Evolutionary conservation across 2,797 vertebrate genomes (phyloP).

Genomic region (Acestrorhynchus altus): DNA sequence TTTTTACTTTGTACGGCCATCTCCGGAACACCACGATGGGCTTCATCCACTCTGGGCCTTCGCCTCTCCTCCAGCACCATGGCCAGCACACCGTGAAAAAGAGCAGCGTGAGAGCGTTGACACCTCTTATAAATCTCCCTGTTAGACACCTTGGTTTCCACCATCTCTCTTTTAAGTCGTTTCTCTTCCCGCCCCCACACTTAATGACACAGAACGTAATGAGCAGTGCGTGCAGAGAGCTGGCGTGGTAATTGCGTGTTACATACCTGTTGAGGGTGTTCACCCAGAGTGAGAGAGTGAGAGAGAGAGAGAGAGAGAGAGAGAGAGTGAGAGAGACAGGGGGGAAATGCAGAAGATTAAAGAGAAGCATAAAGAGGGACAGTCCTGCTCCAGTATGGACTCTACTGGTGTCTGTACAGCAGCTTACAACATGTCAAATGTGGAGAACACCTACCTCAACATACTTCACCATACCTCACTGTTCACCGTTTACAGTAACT

Average conservation of each 20-base stretch:
- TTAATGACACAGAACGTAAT: constrained; percentile 70
- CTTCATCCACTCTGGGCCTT: constrained; percentile 32
- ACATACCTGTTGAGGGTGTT: constrained; percentile 80
- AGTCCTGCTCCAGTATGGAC: not conserved
- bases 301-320: not conserved
- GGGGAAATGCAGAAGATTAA: constrained; percentile 6
- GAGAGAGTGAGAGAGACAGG: constrained; percentile 5
- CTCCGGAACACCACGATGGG: constrained; percentile 35
- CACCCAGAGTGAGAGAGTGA: constrained; percentile 52
- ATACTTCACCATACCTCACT: too few relatives aligned
- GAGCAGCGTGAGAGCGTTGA: not conserved
- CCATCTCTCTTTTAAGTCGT: constrained; percentile 63
- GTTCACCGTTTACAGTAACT: too few relatives aligned
- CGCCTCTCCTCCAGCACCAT: constrained; percentile 13
- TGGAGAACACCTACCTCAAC: too few relatives aligned
- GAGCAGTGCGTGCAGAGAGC: constrained; percentile 72
- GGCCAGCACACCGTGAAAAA: constrained; percentile 36
- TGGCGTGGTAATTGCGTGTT: constrained; percentile 69
- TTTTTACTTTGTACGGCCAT: constrained; percentile 64
- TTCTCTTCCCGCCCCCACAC: constrained; percentile 61
- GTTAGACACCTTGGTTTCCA: constrained; percentile 63
- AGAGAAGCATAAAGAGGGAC: not conserved
- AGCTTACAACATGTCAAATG: not conserved
- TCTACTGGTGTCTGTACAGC: not conserved
- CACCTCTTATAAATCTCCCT: constrained; percentile 62